Evolutionary conservation across 2,113 vertebrate species (phyloP).

Genomic region (Lepisosteus osseus): DNA sequence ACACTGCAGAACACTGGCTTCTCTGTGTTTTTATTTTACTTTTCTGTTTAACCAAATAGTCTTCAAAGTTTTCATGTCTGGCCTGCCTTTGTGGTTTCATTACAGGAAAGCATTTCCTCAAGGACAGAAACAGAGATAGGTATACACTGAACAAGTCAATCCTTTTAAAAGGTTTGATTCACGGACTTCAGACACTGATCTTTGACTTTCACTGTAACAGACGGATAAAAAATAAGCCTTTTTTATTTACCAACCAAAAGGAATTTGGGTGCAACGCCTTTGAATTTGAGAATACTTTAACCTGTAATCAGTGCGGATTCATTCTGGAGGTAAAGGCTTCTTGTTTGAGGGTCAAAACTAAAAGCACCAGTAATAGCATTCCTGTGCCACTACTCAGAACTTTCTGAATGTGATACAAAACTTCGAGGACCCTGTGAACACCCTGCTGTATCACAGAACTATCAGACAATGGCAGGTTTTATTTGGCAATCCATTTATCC

Average conservation of each 20-base stretch:
- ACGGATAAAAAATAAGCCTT: slow-evolving; percentile 15
- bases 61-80: not conserved
- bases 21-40: not conserved
- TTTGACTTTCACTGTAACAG: slow-evolving; percentile 25
- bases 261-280: slow-evolving; percentile 14
- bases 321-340: no score
- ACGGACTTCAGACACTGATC: slow-evolving; percentile 3
- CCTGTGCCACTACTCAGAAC: no score
- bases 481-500: slow-evolving; percentile 3
- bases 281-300: no score
- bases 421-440: no score
- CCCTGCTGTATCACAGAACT: not conserved
- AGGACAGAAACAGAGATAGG: not conserved
- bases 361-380: no score
- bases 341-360: no score
- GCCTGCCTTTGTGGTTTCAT: not conserved
- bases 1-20: not conserved
- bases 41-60: slow-evolving; percentile 7
- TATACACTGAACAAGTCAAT: not conserved
- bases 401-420: no score
- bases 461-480: not conserved
- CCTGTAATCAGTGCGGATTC: no score
- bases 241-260: slow-evolving; percentile 12
- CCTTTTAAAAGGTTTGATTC: no score
- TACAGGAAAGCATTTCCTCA: not conserved